Evolutionary conservation across 2,113 vertebrate species (phyloP).

Genomic region (Tachycineta bicolor): DNA sequence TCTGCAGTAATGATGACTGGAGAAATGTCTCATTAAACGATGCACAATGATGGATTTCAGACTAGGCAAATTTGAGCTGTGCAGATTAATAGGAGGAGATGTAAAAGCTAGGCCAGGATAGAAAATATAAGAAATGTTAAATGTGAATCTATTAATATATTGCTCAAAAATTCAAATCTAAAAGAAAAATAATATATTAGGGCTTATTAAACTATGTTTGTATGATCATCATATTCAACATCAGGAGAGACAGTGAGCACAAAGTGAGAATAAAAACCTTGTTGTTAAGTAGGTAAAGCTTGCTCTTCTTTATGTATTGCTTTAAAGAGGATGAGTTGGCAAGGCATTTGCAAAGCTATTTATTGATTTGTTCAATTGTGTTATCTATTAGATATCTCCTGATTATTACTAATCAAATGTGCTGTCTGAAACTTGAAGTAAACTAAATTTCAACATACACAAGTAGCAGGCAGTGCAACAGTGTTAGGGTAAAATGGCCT

Average conservation of each 20-base stretch:
- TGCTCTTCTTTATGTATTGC: not conserved
- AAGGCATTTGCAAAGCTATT: not conserved
- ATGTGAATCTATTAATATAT: not conserved
- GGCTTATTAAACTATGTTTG: not conserved
- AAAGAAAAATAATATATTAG: not conserved
- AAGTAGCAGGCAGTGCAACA: not conserved
- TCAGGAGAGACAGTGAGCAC: not conserved
- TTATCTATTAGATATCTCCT: not conserved
- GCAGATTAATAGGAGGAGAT: not conserved
- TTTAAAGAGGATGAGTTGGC: not conserved
- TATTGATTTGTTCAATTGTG: not conserved
- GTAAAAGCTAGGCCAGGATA: not conserved
- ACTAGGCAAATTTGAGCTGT: not conserved
- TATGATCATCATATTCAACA: not conserved
- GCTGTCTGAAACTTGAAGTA: not conserved
- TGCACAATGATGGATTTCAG: conserved; percentile 22
- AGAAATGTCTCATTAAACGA: conserved; percentile 42
- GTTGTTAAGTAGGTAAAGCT: not conserved
- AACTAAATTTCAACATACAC: not conserved
- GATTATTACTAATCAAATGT: not conserved
- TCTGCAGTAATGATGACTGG: conserved; percentile 43
- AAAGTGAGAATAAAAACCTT: not conserved
- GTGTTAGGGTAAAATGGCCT: not conserved
- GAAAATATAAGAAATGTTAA: not conserved
- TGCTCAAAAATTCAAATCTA: not conserved